These are phyloP conservation scores for Plutomurus gul DNA, from an alignment of 1,140 invertebrate genomes.

Conservation along the genomic window DNA sequence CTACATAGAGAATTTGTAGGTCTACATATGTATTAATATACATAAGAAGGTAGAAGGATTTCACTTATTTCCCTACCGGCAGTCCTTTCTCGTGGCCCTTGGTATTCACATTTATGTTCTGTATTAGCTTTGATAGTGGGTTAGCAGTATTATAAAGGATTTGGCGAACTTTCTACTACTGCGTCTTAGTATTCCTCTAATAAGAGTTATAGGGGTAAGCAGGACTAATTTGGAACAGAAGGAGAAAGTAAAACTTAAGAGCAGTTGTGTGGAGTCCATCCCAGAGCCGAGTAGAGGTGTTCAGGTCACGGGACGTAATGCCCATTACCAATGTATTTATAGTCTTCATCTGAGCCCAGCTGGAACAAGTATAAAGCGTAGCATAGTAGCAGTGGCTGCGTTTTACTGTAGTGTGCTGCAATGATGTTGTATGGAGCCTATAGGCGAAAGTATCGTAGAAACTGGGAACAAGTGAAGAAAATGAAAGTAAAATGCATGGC, in stretches of 20 bases:
- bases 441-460: not conserved
- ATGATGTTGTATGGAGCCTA: not conserved
- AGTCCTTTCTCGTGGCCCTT: too few relatives aligned
- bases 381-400: not conserved
- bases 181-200: not conserved
- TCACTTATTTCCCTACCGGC: too few relatives aligned
- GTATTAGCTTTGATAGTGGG: not conserved
- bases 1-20: too few relatives aligned
- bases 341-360: not conserved
- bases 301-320: conserved; percentile 17
- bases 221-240: conserved; percentile 21
- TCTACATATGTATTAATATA: not conserved
- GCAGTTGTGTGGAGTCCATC: not conserved
- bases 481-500: too few relatives aligned
- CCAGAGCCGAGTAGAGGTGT: not conserved
- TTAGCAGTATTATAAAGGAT: not conserved
- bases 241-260: not conserved
- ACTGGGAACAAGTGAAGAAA: too few relatives aligned
- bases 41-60: too few relatives aligned
- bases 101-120: too few relatives aligned
- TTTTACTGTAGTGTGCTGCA: not conserved
- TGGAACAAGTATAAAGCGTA: not conserved
- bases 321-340: conserved; percentile 14
- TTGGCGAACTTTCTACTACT: too few relatives aligned
- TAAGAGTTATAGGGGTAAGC: not conserved